These are phyloP conservation scores for Phoronis australis DNA, from an alignment of 2,888 invertebrate species.

Conservation along the genomic window DNA sequence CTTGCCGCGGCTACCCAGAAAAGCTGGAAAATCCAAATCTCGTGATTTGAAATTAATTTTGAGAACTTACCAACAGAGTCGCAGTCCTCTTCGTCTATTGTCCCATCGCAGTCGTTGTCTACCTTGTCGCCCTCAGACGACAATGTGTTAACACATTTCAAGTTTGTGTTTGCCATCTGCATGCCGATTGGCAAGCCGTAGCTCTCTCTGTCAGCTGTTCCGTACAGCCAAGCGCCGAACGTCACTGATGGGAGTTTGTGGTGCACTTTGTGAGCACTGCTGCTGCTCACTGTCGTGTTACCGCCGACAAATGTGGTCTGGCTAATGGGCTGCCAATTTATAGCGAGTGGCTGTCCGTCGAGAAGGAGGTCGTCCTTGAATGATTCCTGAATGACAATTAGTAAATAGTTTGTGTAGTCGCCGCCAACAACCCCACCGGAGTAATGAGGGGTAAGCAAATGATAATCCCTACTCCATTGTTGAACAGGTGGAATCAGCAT, in stretches of 20 bases:
- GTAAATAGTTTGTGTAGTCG: neutral
- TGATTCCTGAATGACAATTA: neutral
- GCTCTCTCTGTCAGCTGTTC: conserved; percentile 14
- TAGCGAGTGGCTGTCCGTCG: neutral
- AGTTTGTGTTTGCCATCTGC: no score
- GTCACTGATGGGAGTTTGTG: conserved; percentile 7
- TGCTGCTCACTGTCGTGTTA: conserved; percentile 1
- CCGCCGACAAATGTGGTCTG: neutral
- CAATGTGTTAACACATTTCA: no score
- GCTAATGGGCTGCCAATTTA: neutral
- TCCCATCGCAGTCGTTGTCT: conserved; percentile 22
- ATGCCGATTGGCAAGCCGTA: conserved; percentile 8
- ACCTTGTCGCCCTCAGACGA: conserved; percentile 10
- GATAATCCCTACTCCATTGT: neutral
- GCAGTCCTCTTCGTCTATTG: conserved; percentile 15
- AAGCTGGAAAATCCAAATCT: no score
- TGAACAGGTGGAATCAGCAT: conserved; percentile 12
- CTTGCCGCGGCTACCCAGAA: no score
- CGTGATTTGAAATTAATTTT: no score
- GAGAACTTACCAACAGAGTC: neutral
- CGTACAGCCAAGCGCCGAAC: conserved; percentile 17
- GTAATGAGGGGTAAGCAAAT: neutral
- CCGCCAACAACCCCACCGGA: neutral
- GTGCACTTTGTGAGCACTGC: conserved; percentile 4
- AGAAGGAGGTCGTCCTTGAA: neutral